Percentiles rank a stretch among this genome's conserved stretches.
Conservation (phyloP, 2,888 invertebrate species). For the Acanthosoma haemorrhoidale region DNA sequence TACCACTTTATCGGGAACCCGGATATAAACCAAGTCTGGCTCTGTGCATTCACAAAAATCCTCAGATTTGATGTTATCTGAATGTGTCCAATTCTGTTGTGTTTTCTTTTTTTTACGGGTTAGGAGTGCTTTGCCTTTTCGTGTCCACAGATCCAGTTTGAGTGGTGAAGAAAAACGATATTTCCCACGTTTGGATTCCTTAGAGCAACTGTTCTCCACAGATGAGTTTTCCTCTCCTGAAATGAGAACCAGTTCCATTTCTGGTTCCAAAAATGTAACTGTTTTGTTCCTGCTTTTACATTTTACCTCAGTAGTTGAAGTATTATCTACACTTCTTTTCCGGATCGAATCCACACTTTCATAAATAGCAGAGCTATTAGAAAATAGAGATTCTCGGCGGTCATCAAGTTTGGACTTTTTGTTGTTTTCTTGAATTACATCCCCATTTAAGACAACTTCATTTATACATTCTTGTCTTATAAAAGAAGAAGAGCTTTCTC, state of each 20-base stretch:
- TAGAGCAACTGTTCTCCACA: background rate
- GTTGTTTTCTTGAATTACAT: background rate
- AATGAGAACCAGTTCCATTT: background rate
- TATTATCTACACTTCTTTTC: background rate
- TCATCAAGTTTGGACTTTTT: background rate
- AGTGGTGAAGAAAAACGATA: slow-evolving; percentile 30
- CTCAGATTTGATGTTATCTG: slow-evolving; percentile 15
- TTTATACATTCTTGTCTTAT: background rate
- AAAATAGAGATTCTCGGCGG: slow-evolving; percentile 9
- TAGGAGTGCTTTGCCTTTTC: slow-evolving; percentile 25
- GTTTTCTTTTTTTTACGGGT: slow-evolving; percentile 13
- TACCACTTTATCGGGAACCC: slow-evolving; percentile 24
- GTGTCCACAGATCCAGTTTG: slow-evolving; percentile 22
- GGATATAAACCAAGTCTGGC: slow-evolving; percentile 30
- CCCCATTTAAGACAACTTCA: background rate
- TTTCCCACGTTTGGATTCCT: background rate
- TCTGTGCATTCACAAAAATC: slow-evolving; percentile 27
- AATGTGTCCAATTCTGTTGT: slow-evolving; percentile 27
- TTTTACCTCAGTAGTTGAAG: background rate
- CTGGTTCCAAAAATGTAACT: slow-evolving; percentile 6
- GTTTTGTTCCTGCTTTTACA: background rate
- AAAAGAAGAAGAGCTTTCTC: background rate
- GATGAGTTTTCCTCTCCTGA: background rate
- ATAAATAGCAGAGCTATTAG: slow-evolving; percentile 16
- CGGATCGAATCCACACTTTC: slow-evolving; percentile 13